Conservation (phyloP, 2,888 invertebrate genomes). For the Watsonalla binaria region DNA sequence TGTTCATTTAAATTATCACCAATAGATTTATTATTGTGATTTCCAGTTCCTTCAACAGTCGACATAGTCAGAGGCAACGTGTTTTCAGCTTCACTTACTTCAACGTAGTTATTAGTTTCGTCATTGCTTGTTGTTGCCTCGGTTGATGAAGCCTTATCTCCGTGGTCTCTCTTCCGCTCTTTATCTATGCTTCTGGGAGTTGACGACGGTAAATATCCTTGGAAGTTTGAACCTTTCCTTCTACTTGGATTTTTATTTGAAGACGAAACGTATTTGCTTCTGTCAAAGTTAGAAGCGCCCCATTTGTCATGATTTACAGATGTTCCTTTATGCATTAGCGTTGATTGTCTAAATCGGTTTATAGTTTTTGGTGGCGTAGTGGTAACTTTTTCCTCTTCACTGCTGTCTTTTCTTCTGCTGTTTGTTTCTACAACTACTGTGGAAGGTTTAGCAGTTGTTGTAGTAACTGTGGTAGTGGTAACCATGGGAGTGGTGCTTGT, state of each 20-base stretch:
- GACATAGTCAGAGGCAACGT: conserved; percentile 21
- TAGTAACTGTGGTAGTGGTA: conserved; percentile 19
- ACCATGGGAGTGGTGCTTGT: conserved; percentile 18
- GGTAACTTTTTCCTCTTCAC: conserved; percentile 17
- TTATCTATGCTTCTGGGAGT: conserved; percentile 36
- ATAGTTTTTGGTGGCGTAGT: conserved; percentile 43
- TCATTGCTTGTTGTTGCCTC: conserved; percentile 18
- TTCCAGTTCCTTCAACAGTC: conserved; percentile 29
- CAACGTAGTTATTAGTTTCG: conserved; percentile 17
- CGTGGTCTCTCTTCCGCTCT: conserved; percentile 33
- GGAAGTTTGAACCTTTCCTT: conserved; percentile 67
- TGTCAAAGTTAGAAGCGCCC: conserved; percentile 36
- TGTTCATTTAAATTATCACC: conserved; percentile 9
- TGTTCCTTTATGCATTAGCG: conserved; percentile 62
- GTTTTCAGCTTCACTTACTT: conserved; percentile 10
- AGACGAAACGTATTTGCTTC: conserved; percentile 8
- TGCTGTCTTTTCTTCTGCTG: no score
- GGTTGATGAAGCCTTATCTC: conserved; percentile 25
- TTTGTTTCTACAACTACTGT: conserved; percentile 19
- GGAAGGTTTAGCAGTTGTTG: conserved; percentile 28
- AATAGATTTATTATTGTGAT: conserved; percentile 28
- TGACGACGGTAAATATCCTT: conserved; percentile 48
- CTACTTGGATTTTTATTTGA: conserved; percentile 32
- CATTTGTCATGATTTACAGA: conserved; percentile 71
- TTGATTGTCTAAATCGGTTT: conserved; percentile 66